Base-by-base conservation (phyloP, 2,888 invertebrate species). In the Brenthis daphne region DNA sequence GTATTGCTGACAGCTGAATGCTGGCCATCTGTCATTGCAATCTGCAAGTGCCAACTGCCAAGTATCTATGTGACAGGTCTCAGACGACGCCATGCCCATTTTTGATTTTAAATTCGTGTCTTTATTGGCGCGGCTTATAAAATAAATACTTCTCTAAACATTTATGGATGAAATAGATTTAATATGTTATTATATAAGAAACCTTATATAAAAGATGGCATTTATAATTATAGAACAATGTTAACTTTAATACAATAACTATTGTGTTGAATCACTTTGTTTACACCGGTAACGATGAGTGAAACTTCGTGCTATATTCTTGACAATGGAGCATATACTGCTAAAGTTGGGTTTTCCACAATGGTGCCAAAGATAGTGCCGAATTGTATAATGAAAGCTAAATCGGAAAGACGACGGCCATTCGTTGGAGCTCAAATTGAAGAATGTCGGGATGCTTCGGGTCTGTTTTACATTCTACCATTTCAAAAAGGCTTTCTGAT, bases 331-430 rank as follows among this genome's bases (percentile, higher is more conserved):
- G 98, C 96, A 0, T 96, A 96, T 81, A 95, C 95, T 0, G 96
- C 96, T 0, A 99, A 99, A 94, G 96, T 96, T 67, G 98, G 98
- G n/a, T 94, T 95, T 79, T 94, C 96, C 1, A 94, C 93, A 8
- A 94, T 94, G 76, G 90, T 95, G 69, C 96, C 98, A 6, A 95
- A 94, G 80, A 83, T 97, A 16, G 94, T 98, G 64, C 98, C 99
- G 0, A 99, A 99, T 88, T 98, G 98, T 81, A 97, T 99, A 43
- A 98, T 98, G 95, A 99, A 99, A 94, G 99, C 99, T 0, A 99
- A 99, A 88, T 98, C 98, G 64, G 99, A 99, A 87, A 93, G 98
- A 65, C 95, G 99, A 12, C 94, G 99, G 56, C 96, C 98, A 0
- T 99, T 99, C 85, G 95, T 99, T 67, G 99, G 96, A 79, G 88